phyloP scores from a whole-genome alignment of 2,113 vertebrate species.

The Tragelaphus buxtoni region DNA sequence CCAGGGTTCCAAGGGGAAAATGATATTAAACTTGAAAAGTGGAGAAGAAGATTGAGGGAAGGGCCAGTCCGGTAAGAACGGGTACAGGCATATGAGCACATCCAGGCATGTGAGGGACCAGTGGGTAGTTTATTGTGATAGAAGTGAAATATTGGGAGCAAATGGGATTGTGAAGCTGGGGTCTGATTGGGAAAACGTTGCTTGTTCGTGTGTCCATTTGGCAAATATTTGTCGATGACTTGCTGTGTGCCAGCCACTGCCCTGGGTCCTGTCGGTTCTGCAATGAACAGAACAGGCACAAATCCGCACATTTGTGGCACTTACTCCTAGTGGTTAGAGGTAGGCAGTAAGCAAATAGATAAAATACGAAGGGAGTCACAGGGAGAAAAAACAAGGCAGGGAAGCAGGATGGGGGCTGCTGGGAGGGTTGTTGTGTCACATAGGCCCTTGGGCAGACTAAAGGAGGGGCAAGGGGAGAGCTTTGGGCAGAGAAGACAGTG shows the following conservation, averaged over 20 bases:
- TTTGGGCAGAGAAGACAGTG: not conserved
- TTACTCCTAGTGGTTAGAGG: not conserved
- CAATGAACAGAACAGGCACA: not conserved
- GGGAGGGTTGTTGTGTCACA: too few relatives aligned
- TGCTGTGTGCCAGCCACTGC: not conserved
- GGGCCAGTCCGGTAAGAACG: not conserved
- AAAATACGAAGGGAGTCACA: not conserved
- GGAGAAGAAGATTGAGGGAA: not conserved
- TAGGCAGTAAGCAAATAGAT: not conserved
- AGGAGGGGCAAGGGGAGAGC: not conserved
- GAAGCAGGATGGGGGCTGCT: not conserved
- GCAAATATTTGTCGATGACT: not conserved
- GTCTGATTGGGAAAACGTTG: not conserved
- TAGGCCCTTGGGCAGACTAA: not conserved
- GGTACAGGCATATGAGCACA: not conserved
- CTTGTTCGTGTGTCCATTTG: not conserved
- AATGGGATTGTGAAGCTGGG: accelerated
- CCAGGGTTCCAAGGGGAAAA: not conserved
- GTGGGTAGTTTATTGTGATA: not conserved
- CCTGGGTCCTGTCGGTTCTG: not conserved
- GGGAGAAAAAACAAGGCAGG: not conserved
- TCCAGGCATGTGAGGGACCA: not conserved
- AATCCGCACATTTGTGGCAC: too few relatives aligned
- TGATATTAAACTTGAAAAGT: not conserved
- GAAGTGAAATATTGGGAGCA: not conserved